Conservation (phyloP, 2,888 invertebrate species). For the Heliconius charithonia region DNA sequence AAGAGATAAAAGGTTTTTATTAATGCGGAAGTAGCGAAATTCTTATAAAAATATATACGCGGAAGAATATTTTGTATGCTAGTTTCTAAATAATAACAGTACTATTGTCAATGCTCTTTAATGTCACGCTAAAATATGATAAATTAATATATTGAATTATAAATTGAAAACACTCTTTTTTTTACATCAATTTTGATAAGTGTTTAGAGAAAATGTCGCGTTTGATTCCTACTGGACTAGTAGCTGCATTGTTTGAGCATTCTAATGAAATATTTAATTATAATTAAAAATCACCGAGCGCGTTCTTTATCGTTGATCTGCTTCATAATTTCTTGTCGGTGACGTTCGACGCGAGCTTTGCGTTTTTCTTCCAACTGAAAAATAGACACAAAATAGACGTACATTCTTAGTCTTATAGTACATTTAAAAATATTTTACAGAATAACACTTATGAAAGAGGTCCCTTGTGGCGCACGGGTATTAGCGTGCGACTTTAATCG, state of each 20-base stretch:
- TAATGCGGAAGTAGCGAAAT: not conserved
- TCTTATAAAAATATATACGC: not conserved
- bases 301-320: constrained; percentile 89
- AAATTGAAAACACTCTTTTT: no score
- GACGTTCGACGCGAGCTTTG: constrained; percentile 77
- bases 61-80: not conserved
- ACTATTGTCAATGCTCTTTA: no score
- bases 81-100: no score
- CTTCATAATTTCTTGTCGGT: constrained; percentile 86
- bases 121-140: no score
- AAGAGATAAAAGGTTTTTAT: not conserved
- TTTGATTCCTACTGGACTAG: no score
- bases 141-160: no score
- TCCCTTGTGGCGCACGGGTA: no score
- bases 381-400: not conserved
- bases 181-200: no score
- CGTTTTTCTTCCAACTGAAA: constrained; percentile 79
- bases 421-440: no score
- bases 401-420: not conserved
- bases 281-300: constrained; percentile 67
- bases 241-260: no score
- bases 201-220: no score
- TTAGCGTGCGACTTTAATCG: not conserved
- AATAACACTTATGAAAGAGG: no score
- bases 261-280: not conserved